A percentile compares a stretch with the other conserved stretches of the same genome.
phyloP scores from a whole-genome alignment of 2,888 invertebrate genomes.

The Meloe dianella region DNA sequence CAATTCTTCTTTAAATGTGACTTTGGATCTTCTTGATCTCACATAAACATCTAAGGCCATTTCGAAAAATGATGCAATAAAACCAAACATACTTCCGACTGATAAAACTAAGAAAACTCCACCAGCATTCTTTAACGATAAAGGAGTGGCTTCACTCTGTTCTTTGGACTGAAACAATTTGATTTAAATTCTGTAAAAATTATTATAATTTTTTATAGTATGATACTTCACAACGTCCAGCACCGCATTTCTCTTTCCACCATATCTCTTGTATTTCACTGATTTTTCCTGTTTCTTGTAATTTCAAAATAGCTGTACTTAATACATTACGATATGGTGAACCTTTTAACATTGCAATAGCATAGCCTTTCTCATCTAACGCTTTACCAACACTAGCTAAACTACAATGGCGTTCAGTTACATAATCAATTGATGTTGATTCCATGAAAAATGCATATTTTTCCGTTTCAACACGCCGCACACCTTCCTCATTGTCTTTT shows the following conservation, averaged over 20 bases:
- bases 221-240: conserved; percentile 71
- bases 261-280: conserved; percentile 82
- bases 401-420: conserved; percentile 77
- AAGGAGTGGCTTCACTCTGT: conserved; percentile 63
- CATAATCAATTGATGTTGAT: conserved; percentile 87
- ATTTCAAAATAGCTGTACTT: conserved; percentile 79
- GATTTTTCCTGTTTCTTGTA: conserved; percentile 84
- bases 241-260: conserved; percentile 87
- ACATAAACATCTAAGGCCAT: conserved; percentile 62
- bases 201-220: neutral
- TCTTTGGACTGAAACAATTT: conserved; percentile 49
- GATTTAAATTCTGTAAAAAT: neutral
- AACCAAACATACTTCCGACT: conserved; percentile 69
- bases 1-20: conserved; percentile 70
- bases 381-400: conserved; percentile 75
- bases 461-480: conserved; percentile 59
- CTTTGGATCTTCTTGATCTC: conserved; percentile 56
- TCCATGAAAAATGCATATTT: conserved; percentile 90
- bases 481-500: conserved; percentile 69
- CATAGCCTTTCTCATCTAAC: conserved; percentile 84
- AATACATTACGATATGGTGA: conserved; percentile 77
- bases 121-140: conserved; percentile 81
- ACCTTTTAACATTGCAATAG: conserved; percentile 85
- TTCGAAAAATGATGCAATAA: conserved; percentile 73
- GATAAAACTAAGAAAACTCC: conserved; percentile 83